Percentiles rank a stretch among this genome's conserved stretches.
These are phyloP conservation scores for Rhabdornis inornatus DNA, from an alignment of 2,113 vertebrate genomes.

Conservation along the genomic window DNA sequence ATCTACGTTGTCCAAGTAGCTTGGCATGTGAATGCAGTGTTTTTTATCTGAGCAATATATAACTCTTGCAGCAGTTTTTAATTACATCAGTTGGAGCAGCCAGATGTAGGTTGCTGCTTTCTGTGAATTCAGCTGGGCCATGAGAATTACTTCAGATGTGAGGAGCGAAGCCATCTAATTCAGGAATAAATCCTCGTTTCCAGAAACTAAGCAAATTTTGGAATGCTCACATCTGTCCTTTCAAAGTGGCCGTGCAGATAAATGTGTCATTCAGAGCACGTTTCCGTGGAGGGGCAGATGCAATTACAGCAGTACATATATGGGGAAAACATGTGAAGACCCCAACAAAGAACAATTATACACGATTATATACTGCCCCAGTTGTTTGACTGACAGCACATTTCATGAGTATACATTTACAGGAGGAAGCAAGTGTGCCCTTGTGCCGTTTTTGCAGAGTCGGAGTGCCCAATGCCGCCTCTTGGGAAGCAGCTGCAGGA, in stretches of 20 bases:
- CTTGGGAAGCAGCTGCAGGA: conserved; percentile 51
- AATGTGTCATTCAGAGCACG: not conserved
- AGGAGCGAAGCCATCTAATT: not conserved
- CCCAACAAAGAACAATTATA: conserved; percentile 13
- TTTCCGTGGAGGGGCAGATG: not conserved
- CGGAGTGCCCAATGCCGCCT: not conserved
- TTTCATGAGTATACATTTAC: conserved; percentile 29
- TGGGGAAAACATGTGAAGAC: not conserved
- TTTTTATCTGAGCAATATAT: not conserved
- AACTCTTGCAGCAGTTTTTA: not conserved
- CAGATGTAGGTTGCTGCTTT: not conserved
- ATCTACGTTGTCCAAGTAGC: not conserved
- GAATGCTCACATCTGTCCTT: not conserved
- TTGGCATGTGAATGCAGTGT: not conserved
- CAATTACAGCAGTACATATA: accelerated
- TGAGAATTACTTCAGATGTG: not conserved
- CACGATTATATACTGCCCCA: not conserved
- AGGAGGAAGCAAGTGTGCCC: not conserved
- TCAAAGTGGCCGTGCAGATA: not conserved
- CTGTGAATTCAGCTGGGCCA: not conserved
- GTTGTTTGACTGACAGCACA: not conserved
- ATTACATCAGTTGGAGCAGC: not conserved
- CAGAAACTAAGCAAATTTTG: not conserved
- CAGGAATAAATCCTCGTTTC: not conserved
- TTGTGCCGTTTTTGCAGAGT: not conserved